Conservation (phyloP, 2,888 invertebrate genomes). For the Zonitis immaculata region DNA sequence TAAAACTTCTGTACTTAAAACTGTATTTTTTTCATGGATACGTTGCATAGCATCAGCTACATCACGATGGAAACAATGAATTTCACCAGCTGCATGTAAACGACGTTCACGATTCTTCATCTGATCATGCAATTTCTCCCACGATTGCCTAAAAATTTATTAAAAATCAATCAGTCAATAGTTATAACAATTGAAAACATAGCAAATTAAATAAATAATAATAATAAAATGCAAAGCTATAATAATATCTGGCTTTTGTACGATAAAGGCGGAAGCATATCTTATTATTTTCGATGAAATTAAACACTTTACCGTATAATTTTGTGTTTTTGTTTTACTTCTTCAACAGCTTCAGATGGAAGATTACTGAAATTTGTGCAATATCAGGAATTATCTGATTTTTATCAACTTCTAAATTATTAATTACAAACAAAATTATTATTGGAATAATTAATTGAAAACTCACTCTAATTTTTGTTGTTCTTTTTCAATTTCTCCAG, state of each 20-base stretch:
- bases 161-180: not conserved
- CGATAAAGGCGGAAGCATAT: not conserved
- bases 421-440: no score
- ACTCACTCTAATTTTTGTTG: conserved; percentile 82
- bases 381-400: conserved; percentile 4
- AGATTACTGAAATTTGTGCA: conserved; percentile 44
- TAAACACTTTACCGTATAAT: conserved; percentile 48
- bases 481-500: conserved; percentile 76
- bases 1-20: conserved; percentile 70
- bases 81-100: conserved; percentile 90
- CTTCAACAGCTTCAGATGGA: conserved; percentile 49
- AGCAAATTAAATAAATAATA: not conserved
- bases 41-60: conserved; percentile 85
- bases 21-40: conserved; percentile 85
- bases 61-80: conserved; percentile 96
- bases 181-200: no score
- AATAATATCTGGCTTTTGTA: no score
- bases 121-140: conserved; percentile 84
- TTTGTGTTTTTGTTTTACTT: conserved; percentile 52
- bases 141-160: conserved; percentile 59
- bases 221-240: not conserved
- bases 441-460: not conserved
- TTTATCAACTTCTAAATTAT: no score
- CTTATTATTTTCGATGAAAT: not conserved
- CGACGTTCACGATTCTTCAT: conserved; percentile 83